phyloP scores from a whole-genome alignment of 2,888 invertebrate genomes.

The Drosophila conformis region DNA sequence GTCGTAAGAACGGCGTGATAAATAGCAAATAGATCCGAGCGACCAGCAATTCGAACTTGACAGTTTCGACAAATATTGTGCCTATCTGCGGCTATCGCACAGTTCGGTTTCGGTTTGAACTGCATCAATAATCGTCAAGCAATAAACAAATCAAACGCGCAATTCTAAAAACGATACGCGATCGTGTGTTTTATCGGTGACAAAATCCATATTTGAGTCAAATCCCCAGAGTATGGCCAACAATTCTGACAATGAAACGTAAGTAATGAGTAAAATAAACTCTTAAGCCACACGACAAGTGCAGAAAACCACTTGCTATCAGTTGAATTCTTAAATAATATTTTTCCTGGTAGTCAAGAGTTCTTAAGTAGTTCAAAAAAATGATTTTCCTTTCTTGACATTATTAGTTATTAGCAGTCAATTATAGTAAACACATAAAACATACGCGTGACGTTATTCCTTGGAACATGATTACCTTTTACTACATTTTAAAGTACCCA shows the following conservation, averaged over 20 bases:
- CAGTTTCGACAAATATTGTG: conserved; percentile 20
- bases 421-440: not conserved
- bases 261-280: conserved; percentile 55
- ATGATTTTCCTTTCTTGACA: not conserved
- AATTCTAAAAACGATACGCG: conserved; percentile 29
- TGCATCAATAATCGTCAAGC: conserved; percentile 32
- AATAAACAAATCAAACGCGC: conserved; percentile 39
- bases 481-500: not conserved
- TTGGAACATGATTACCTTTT: not conserved
- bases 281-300: not conserved
- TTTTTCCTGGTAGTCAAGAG: not conserved
- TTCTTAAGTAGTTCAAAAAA: not conserved
- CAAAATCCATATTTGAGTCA: conserved; percentile 14
- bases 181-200: conserved; percentile 16
- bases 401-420: not conserved
- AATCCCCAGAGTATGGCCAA: conserved; percentile 58
- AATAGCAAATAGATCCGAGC: conserved; percentile 12
- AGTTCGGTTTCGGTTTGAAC: conserved; percentile 8
- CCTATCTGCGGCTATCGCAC: conserved; percentile 37
- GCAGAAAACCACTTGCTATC: not conserved
- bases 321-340: not conserved
- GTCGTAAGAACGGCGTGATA: conserved; percentile 56
- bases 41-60: conserved; percentile 2
- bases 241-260: conserved; percentile 67
- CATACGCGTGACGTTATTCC: not conserved